Percentiles rank a stretch among this genome's conserved stretches.
phyloP scores from a whole-genome alignment of 2,113 vertebrate genomes.

The Sinocyclocheilus rhinocerous region DNA sequence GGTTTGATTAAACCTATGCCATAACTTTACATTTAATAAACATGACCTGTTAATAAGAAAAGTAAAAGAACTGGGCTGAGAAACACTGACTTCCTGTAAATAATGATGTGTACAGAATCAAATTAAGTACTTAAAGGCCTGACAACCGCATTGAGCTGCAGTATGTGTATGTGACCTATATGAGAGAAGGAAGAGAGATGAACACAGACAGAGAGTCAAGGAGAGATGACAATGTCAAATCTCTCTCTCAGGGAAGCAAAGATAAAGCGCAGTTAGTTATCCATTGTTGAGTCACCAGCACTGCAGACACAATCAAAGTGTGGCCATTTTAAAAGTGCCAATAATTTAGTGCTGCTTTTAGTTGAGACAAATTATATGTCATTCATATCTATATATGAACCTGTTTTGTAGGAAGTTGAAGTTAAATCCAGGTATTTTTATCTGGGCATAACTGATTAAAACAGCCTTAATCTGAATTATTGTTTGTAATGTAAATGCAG shows the following conservation, averaged over 20 bases:
- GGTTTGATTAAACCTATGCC: conserved; percentile 19
- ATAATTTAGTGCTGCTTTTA: conserved; percentile 53
- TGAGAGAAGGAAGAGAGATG: not conserved
- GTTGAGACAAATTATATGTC: conserved; percentile 32
- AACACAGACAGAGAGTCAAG: conserved; percentile 50
- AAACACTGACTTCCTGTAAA: conserved; percentile 29
- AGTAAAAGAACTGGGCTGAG: not conserved
- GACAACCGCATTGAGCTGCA: not conserved
- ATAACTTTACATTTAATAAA: conserved; percentile 12
- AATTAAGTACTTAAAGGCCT: conserved; percentile 4
- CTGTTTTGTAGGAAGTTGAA: conserved; percentile 42
- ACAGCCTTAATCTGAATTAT: no score
- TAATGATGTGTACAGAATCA: conserved; percentile 18
- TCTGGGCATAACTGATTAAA: not conserved
- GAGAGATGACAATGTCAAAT: conserved; percentile 14
- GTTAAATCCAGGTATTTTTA: not conserved
- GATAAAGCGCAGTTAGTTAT: conserved; percentile 59
- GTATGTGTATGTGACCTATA: not conserved
- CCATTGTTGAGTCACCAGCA: conserved; percentile 44
- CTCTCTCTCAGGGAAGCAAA: conserved; percentile 43
- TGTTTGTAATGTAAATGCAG: not conserved
- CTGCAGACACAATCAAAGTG: conserved; percentile 48
- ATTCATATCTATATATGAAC: not conserved
- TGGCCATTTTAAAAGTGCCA: conserved; percentile 45
- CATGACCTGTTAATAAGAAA: not conserved